These are phyloP conservation scores for Papilio protenor DNA, from an alignment of 2,888 invertebrate genomes.

Conservation along the genomic window DNA sequence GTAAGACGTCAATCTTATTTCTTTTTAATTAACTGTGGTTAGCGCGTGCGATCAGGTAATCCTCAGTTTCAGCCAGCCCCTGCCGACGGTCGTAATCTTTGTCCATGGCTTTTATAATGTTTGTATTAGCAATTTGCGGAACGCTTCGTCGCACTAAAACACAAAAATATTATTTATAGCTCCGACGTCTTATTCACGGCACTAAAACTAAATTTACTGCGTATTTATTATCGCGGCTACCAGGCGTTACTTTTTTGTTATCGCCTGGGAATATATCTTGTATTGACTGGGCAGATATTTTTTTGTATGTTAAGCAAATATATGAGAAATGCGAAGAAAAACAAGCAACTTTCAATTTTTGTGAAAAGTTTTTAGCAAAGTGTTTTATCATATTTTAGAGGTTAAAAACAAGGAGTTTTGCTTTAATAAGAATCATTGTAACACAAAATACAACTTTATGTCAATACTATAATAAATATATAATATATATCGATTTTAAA, in stretches of 20 bases:
- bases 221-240: constrained; percentile 39
- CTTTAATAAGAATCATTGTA: no score
- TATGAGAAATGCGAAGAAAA: neutral
- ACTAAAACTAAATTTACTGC: constrained; percentile 42
- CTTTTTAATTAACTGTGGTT: neutral
- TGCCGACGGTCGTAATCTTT: constrained; percentile 1
- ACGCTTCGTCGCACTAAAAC: constrained; percentile 27
- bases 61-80: constrained; percentile 2
- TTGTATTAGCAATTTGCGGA: constrained; percentile 31
- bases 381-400: no score
- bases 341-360: neutral
- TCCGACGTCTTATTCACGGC: constrained; percentile 39
- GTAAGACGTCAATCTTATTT: neutral
- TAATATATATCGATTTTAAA: no score
- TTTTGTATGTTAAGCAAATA: neutral
- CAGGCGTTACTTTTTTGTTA: constrained; percentile 28
- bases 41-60: neutral
- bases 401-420: no score
- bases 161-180: constrained; percentile 39
- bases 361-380: no score
- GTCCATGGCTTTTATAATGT: constrained; percentile 35
- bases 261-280: constrained; percentile 18
- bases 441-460: no score
- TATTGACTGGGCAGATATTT: neutral
- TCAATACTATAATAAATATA: no score